These are phyloP conservation scores for Natrix natrix DNA, from an alignment of 2,797 vertebrate genomes.

Conservation along the genomic window DNA sequence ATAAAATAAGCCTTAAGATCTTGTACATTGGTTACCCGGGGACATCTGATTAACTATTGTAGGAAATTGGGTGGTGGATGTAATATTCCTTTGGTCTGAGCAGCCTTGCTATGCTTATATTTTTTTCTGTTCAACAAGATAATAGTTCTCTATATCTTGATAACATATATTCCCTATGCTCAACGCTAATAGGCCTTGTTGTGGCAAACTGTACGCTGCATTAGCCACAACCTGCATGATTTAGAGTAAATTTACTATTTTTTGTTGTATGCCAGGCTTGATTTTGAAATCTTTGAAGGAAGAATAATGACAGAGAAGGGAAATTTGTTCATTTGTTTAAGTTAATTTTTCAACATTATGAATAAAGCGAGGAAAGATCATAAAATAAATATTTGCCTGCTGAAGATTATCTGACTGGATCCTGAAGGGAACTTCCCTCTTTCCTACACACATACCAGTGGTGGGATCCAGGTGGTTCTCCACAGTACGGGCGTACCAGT, in stretches of 20 bases:
- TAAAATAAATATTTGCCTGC: background rate
- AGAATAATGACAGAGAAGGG: background rate
- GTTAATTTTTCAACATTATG: background rate
- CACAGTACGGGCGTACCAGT: too few relatives aligned
- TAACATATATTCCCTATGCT: background rate
- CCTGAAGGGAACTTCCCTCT: background rate
- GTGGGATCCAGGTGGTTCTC: fast-evolving
- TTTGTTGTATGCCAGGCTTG: background rate
- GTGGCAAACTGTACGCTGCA: background rate
- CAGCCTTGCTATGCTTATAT: background rate
- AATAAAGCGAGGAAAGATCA: background rate
- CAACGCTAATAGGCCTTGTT: background rate
- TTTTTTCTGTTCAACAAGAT: background rate
- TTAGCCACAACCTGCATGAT: background rate
- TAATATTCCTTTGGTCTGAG: background rate
- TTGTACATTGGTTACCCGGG: background rate
- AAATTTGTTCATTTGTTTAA: background rate
- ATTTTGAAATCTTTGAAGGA: background rate
- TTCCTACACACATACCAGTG: background rate
- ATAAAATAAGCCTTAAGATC: background rate
- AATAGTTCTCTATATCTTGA: background rate
- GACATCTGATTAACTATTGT: background rate
- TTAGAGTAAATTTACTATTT: background rate
- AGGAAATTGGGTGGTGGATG: background rate
- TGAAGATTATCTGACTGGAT: background rate